These are phyloP conservation scores for Chionoecetes opilio DNA, from an alignment of 1,140 invertebrate genomes.

Conservation along the genomic window DNA sequence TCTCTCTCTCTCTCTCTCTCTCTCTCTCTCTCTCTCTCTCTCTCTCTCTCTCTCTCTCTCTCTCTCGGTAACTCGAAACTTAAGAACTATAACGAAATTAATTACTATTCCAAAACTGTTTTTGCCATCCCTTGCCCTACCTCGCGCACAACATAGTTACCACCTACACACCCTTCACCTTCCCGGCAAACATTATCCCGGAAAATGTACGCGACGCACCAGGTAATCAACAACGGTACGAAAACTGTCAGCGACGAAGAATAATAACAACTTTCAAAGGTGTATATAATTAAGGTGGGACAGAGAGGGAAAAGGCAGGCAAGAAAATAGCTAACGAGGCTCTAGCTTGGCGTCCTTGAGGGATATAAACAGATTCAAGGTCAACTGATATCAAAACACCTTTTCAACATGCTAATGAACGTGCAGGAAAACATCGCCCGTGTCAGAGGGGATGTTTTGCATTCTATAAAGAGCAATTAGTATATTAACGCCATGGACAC, in stretches of 20 bases:
- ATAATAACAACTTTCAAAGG: too few species aligned
- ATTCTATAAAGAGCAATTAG: not conserved
- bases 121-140: not conserved
- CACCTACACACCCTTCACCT: not conserved
- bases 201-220: not conserved
- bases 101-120: not conserved
- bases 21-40: conserved; percentile 12
- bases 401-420: conserved; percentile 8
- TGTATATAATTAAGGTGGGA: not conserved
- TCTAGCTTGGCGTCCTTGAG: not conserved
- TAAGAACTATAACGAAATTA: not conserved
- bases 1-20: not conserved
- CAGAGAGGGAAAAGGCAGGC: too few species aligned
- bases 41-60: conserved; percentile 6
- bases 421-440: not conserved
- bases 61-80: not conserved
- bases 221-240: not conserved
- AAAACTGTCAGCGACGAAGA: too few species aligned
- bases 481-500: not conserved
- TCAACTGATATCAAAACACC: conserved; percentile 4
- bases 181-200: not conserved
- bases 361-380: not conserved
- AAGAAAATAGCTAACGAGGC: not conserved
- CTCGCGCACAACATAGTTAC: not conserved
- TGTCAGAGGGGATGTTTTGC: not conserved